phyloP scores from a whole-genome alignment of 2,888 invertebrate species.

The Physocephala rufipes region DNA sequence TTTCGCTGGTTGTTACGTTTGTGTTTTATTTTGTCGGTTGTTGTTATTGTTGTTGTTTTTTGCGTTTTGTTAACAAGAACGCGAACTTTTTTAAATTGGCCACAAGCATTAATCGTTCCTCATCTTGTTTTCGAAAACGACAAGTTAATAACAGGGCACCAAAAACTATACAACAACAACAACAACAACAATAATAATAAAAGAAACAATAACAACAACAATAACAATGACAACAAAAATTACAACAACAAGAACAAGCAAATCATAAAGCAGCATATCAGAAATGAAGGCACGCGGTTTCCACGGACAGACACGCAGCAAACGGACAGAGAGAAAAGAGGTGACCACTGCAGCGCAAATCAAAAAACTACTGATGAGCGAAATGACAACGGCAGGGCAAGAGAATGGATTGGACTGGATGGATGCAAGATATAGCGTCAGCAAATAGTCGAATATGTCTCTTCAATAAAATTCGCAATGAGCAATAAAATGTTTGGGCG shows the following conservation, averaged over 20 bases:
- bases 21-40: neutral
- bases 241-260: conserved; percentile 2
- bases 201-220: conserved; percentile 18
- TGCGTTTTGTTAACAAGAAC: conserved; percentile 35
- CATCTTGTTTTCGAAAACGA: conserved; percentile 60
- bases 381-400: neutral
- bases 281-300: conserved; percentile 1
- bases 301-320: neutral
- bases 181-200: conserved; percentile 9
- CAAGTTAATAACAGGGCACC: conserved; percentile 60
- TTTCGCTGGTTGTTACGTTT: conserved; percentile 7
- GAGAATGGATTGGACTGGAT: neutral
- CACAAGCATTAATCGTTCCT: conserved; percentile 60
- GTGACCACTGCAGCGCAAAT: neutral
- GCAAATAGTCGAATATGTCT: conserved; percentile 3
- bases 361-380: neutral
- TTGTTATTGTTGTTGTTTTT: conserved; percentile 21
- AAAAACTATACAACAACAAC: conserved; percentile 36
- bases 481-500: conserved; percentile 30
- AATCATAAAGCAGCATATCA: neutral
- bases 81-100: conserved; percentile 54
- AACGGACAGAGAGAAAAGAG: conserved; percentile 5
- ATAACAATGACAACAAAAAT: neutral
- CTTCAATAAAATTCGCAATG: neutral
- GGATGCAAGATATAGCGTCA: too few relatives aligned